Percentiles rank a stretch among this genome's conserved stretches.
Conservation (phyloP, 2,797 vertebrate species). For the Sebastes diploproa region DNA sequence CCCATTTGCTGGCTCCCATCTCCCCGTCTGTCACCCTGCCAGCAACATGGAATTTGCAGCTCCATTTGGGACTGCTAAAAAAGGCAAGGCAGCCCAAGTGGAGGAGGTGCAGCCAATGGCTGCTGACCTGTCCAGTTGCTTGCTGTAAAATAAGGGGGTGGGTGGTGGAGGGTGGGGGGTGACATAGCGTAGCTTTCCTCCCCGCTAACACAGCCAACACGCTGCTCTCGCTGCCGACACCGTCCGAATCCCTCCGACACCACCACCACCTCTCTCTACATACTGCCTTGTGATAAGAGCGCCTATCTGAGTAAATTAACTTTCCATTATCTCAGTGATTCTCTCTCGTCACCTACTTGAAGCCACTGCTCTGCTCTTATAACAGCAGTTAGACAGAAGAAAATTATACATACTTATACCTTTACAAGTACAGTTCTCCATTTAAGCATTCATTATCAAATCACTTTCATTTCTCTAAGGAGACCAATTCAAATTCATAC, state of each 20-base stretch:
- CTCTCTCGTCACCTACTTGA: constrained; percentile 36
- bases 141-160: constrained; percentile 74
- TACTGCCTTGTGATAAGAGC: constrained; percentile 71
- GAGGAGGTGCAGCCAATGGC: constrained; percentile 88
- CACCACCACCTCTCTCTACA: not conserved
- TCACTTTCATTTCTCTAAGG: not conserved
- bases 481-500: not conserved
- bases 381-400: not conserved
- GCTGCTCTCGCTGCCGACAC: constrained; percentile 16
- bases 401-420: not conserved
- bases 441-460: not conserved
- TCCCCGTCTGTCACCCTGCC: constrained; percentile 88
- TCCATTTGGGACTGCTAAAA: constrained; percentile 92
- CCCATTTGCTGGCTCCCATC: constrained; percentile 90
- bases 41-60: constrained; percentile 89
- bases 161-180: constrained; percentile 4
- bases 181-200: constrained; percentile 62
- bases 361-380: not conserved
- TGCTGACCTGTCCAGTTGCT: constrained; percentile 83
- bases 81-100: constrained; percentile 95
- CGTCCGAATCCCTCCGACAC: not conserved
- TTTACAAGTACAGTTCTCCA: not conserved
- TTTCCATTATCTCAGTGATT: constrained; percentile 79
- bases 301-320: constrained; percentile 66
- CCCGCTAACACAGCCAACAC: constrained; percentile 19